Evolutionary conservation across 2,113 vertebrate genomes (phyloP).

Genomic region (Narcine bancroftii): DNA sequence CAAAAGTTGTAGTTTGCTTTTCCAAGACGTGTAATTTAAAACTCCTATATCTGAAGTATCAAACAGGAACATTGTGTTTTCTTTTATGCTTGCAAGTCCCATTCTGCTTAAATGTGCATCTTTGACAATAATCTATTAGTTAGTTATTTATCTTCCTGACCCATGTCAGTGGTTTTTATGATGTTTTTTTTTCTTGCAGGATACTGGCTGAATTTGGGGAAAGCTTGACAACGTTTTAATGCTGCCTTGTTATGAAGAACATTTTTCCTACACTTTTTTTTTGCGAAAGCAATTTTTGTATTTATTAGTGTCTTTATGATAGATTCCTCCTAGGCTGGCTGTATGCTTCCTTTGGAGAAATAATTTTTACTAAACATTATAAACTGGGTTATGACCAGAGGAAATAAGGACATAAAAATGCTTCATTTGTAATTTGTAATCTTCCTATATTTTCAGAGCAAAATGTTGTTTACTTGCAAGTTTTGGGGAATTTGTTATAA

Average conservation of each 20-base stretch:
- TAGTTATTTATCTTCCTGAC: background rate
- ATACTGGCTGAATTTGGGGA: constrained; percentile 43
- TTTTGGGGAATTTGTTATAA: background rate
- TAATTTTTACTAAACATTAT: background rate
- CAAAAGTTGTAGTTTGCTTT: background rate
- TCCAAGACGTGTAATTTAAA: constrained; percentile 6
- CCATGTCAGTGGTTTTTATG: background rate
- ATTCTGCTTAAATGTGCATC: background rate
- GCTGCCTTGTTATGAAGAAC: constrained; percentile 49
- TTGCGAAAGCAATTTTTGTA: constrained; percentile 46
- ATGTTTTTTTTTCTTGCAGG: constrained; percentile 45
- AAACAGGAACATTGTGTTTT: background rate
- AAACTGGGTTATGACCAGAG: background rate
- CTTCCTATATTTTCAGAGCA: background rate
- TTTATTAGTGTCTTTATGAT: constrained; percentile 45
- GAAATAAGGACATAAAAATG: background rate
- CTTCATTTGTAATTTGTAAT: background rate
- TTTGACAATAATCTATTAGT: background rate
- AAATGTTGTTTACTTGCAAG: background rate
- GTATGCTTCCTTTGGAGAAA: constrained; percentile 9
- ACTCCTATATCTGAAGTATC: background rate
- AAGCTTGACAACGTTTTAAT: constrained; percentile 46
- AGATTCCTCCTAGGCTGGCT: background rate
- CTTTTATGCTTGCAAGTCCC: background rate
- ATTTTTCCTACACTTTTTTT: constrained; percentile 40